Percentiles rank a stretch among this genome's conserved stretches.
Evolutionary conservation across 2,797 vertebrate genomes (phyloP).

Genomic region (Eurystomus glaucurus): DNA sequence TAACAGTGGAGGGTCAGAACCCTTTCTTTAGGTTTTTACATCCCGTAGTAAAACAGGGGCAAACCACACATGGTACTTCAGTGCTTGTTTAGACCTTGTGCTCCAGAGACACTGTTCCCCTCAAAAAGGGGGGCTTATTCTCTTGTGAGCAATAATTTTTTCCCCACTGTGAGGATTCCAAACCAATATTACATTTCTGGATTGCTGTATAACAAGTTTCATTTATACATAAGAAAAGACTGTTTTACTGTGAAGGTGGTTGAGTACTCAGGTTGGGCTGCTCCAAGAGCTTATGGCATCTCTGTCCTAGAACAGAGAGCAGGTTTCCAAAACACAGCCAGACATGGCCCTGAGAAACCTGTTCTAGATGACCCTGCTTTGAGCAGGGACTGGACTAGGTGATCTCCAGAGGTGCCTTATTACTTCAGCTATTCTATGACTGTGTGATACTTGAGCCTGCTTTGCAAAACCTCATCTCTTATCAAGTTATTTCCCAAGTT

Average conservation of each 20-base stretch:
- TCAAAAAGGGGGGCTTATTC: neutral
- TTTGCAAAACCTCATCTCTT: neutral
- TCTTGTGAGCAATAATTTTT: neutral
- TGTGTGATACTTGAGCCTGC: neutral
- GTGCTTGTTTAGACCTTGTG: neutral
- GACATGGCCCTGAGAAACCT: neutral
- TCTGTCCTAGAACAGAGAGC: neutral
- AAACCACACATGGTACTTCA: neutral
- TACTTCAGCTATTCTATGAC: neutral
- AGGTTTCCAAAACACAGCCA: neutral
- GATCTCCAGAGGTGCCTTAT: neutral
- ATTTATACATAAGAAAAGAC: neutral
- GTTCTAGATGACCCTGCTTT: neutral
- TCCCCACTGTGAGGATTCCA: neutral
- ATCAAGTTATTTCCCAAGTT: neutral
- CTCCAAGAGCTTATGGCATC: neutral
- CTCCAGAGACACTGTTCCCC: neutral
- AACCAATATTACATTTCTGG: neutral
- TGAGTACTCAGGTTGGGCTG: neutral
- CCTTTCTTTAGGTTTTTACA: neutral
- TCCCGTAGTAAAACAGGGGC: neutral
- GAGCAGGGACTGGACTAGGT: neutral
- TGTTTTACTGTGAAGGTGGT: neutral
- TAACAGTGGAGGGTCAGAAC: neutral
- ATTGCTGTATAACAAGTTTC: neutral